Percentiles rank a stretch among this genome's conserved stretches.
phyloP scores from a whole-genome alignment of 2,113 vertebrate genomes.

The Vimba vimba region DNA sequence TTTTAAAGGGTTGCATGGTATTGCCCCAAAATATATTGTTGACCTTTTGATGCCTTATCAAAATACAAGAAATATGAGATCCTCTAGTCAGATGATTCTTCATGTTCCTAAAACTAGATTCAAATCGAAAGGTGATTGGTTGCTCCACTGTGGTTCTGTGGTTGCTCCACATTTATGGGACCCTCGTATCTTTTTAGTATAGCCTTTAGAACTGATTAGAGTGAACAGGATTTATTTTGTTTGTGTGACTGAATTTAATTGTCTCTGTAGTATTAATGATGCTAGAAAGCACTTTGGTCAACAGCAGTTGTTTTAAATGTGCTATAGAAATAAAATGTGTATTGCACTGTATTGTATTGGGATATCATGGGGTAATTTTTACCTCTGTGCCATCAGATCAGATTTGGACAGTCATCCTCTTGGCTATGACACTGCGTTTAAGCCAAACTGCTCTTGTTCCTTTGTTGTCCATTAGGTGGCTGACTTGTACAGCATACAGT shows the following conservation, averaged over 20 bases:
- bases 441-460: slow-evolving; percentile 57
- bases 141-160: no score
- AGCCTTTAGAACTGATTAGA: no score
- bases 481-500: slow-evolving; percentile 73
- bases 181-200: background rate
- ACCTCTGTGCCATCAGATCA: background rate
- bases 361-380: background rate
- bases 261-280: background rate
- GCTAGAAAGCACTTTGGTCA: background rate
- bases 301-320: background rate
- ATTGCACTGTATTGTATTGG: background rate
- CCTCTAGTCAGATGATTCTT: background rate
- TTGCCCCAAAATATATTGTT: background rate
- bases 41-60: background rate
- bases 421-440: background rate
- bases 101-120: background rate
- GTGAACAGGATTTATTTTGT: background rate
- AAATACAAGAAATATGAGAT: background rate
- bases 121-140: no score
- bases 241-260: no score
- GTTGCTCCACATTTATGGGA: background rate
- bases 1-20: background rate
- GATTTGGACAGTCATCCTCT: background rate
- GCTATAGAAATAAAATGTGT: background rate
- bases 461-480: slow-evolving; percentile 75